phyloP scores from a whole-genome alignment of 2,797 vertebrate genomes.

The Gastrophryne carolinensis region DNA sequence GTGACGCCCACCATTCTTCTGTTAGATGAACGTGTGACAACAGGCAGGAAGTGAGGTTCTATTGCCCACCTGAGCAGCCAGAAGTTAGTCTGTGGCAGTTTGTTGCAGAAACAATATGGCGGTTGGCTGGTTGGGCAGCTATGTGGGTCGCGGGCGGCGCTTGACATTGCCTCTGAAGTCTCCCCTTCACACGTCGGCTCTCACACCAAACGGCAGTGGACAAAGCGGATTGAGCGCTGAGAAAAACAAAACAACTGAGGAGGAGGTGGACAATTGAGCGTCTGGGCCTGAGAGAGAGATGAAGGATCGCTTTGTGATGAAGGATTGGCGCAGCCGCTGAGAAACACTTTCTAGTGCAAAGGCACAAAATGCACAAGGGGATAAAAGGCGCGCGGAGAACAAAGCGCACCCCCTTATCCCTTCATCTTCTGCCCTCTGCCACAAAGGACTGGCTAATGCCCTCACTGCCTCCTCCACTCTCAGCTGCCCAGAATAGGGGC shows the following conservation, averaged over 20 bases:
- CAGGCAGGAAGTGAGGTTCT: too few species aligned
- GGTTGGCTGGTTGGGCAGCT: too few species aligned
- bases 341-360: slow-evolving; percentile 95
- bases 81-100: too few species aligned
- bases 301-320: slow-evolving; percentile 92
- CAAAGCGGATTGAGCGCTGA: too few species aligned
- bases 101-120: too few species aligned
- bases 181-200: slow-evolving; percentile 69
- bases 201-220: slow-evolving; percentile 88
- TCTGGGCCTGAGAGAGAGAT: slow-evolving; percentile 78
- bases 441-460: slow-evolving; percentile 92
- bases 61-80: too few species aligned
- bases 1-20: too few species aligned
- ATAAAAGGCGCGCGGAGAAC: slow-evolving; percentile 94
- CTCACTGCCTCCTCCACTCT: slow-evolving; percentile 92
- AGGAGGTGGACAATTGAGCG: slow-evolving; percentile 70
- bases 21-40: too few species aligned
- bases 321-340: slow-evolving; percentile 83
- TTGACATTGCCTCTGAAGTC: slow-evolving; percentile 68
- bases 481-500: too few species aligned
- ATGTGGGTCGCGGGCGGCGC: too few species aligned
- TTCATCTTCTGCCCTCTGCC: slow-evolving; percentile 92
- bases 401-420: slow-evolving; percentile 94
- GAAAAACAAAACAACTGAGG: slow-evolving; percentile 73
- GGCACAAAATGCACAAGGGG: slow-evolving; percentile 92